Conservation (phyloP, 2,797 vertebrate genomes). For the Neosilurus hyrtlii region DNA sequence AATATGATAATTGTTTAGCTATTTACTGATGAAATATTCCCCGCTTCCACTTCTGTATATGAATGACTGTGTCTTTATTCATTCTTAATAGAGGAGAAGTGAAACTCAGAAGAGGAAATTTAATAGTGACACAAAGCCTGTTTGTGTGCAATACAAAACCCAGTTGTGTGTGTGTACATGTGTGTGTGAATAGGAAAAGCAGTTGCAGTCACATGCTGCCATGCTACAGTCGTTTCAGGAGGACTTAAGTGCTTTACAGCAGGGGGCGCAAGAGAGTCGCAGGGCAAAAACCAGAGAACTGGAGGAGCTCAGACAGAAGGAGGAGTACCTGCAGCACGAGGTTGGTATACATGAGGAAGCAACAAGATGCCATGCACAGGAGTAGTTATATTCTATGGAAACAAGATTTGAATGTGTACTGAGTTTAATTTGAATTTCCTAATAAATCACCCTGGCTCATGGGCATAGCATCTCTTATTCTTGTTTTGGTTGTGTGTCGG, state of each 20-base stretch:
- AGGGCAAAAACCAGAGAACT: constrained; percentile 75
- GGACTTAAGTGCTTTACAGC: constrained; percentile 74
- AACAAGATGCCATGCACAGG: neutral
- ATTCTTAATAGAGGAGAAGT: constrained; percentile 8
- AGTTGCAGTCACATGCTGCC: constrained; percentile 77
- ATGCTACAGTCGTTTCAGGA: constrained; percentile 79
- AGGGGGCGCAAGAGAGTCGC: constrained; percentile 69
- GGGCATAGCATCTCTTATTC: too few species aligned
- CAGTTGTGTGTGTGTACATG: neutral
- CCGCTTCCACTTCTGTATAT: neutral
- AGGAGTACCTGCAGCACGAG: constrained; percentile 85
- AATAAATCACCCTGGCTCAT: too few species aligned
- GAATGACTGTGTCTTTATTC: neutral
- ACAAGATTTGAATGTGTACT: neutral
- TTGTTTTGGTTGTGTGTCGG: too few species aligned
- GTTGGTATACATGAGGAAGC: constrained; percentile 59
- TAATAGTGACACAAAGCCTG: neutral
- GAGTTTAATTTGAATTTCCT: neutral
- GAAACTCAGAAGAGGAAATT: constrained; percentile 1
- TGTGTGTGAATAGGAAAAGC: constrained; percentile 74
- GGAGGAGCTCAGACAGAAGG: constrained; percentile 79
- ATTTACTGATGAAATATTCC: neutral
- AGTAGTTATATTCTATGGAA: neutral
- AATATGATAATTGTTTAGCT: neutral
- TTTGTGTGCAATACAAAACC: neutral